A percentile compares a stretch with the other conserved stretches of the same genome.
Evolutionary conservation across 2,797 vertebrate genomes (phyloP).

Genomic region (Coccyzus lansbergi): DNA sequence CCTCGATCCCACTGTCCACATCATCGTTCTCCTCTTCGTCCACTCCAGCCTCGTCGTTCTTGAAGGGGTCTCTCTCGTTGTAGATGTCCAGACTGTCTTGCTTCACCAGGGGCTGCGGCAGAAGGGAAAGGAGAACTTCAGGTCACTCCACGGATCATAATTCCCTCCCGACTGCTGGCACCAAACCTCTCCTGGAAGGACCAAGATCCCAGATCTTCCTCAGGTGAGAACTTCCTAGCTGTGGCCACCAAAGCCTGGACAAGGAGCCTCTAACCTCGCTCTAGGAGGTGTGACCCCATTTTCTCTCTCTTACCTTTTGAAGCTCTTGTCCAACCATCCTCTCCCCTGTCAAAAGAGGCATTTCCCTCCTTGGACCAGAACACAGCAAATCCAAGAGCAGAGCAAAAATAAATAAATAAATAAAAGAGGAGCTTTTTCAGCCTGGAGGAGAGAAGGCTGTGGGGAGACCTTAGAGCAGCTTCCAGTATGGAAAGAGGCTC

Average conservation of each 20-base stretch:
- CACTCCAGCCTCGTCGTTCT: conserved; percentile 87
- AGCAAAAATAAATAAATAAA: too few species aligned
- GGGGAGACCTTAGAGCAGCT: not conserved
- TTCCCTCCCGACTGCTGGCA: not conserved
- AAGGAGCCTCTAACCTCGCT: not conserved
- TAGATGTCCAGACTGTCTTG: conserved; percentile 97
- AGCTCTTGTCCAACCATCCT: accelerated
- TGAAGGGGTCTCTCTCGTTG: conserved; percentile 96
- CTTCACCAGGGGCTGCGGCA: conserved; percentile 88
- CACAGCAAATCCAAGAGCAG: not conserved
- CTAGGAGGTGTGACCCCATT: not conserved
- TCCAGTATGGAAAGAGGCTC: not conserved
- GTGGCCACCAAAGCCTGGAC: not conserved
- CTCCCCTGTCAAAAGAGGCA: not conserved
- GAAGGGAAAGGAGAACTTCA: not conserved
- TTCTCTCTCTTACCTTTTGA: not conserved
- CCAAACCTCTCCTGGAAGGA: not conserved
- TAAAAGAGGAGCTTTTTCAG: too few species aligned
- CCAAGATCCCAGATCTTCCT: not conserved
- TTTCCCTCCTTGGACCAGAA: not conserved
- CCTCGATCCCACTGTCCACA: conserved; percentile 85
- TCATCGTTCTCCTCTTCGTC: conserved; percentile 92
- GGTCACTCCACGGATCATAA: not conserved
- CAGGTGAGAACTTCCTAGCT: not conserved
- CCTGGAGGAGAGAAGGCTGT: not conserved